Percentiles rank a stretch among this genome's conserved stretches.
These are phyloP conservation scores for Phalacrocorax brasilianus DNA, from an alignment of 2,113 vertebrate species.

Conservation along the genomic window DNA sequence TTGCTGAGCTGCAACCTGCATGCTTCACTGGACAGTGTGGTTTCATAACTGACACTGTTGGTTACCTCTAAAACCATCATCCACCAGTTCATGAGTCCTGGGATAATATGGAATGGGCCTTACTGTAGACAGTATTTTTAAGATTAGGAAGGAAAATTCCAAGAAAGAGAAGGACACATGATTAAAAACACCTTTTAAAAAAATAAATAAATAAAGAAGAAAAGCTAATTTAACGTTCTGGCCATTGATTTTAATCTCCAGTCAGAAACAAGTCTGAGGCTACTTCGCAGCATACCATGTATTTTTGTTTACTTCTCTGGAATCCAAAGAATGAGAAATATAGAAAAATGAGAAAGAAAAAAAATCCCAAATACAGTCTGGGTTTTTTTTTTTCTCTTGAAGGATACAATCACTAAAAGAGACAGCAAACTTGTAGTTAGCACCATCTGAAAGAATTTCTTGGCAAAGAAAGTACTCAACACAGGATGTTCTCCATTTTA, in stretches of 20 bases:
- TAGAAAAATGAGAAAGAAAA: neutral
- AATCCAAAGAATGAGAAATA: neutral
- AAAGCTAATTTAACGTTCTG: accelerated
- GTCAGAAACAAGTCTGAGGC: neutral
- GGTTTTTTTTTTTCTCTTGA: neutral
- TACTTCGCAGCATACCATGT: neutral
- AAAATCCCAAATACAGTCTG: neutral
- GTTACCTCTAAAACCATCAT: neutral
- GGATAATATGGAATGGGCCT: neutral
- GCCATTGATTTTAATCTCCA: neutral
- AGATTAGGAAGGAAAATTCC: neutral
- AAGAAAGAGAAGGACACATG: neutral
- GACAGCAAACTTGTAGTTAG: neutral
- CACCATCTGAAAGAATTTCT: neutral
- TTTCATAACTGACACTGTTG: neutral
- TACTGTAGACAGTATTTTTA: neutral
- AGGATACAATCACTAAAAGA: neutral
- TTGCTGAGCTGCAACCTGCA: neutral
- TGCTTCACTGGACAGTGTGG: neutral
- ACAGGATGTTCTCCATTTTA: neutral
- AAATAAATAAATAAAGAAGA: too few relatives aligned
- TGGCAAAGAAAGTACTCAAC: neutral
- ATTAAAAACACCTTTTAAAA: neutral
- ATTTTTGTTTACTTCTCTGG: neutral
- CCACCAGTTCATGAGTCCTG: neutral